Evolutionary conservation across 2,888 invertebrate species (phyloP).

Genomic region (Anticlea derivata): DNA sequence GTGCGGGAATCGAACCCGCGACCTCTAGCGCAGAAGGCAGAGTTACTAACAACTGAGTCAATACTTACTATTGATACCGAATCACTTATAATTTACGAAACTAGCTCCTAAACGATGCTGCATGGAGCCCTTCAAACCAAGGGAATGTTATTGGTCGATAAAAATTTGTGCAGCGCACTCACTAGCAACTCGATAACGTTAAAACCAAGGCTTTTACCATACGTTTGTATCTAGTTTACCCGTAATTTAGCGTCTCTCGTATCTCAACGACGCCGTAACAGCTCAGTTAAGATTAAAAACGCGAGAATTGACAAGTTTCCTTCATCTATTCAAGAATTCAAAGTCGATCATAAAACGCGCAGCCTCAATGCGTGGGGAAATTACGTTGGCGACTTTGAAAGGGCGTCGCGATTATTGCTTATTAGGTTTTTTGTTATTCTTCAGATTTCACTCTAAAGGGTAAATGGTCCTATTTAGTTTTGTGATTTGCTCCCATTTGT

Average conservation of each 20-base stretch:
- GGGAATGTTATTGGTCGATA: too few relatives aligned
- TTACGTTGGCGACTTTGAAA: slow-evolving; percentile 13
- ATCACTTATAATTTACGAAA: too few relatives aligned
- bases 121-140: too few relatives aligned
- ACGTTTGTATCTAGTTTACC: neutral
- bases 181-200: too few relatives aligned
- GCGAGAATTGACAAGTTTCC: slow-evolving; percentile 12
- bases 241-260: slow-evolving; percentile 9
- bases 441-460: neutral
- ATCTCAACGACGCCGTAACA: slow-evolving; percentile 14
- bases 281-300: slow-evolving; percentile 17
- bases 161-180: too few relatives aligned
- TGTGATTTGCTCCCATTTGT: neutral
- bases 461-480: slow-evolving; percentile 1
- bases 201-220: too few relatives aligned
- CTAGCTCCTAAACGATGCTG: too few relatives aligned
- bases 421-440: neutral
- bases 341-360: slow-evolving; percentile 14
- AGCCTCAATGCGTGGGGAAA: slow-evolving; percentile 8
- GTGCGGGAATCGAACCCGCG: too few relatives aligned
- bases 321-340: slow-evolving; percentile 11
- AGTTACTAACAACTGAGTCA: too few relatives aligned
- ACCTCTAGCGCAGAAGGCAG: too few relatives aligned
- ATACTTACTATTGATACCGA: too few relatives aligned
- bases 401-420: neutral